These are phyloP conservation scores for Apostichopus leukothele DNA, from an alignment of 53 echinoderm and acorn worm species.

Conservation along the genomic window DNA sequence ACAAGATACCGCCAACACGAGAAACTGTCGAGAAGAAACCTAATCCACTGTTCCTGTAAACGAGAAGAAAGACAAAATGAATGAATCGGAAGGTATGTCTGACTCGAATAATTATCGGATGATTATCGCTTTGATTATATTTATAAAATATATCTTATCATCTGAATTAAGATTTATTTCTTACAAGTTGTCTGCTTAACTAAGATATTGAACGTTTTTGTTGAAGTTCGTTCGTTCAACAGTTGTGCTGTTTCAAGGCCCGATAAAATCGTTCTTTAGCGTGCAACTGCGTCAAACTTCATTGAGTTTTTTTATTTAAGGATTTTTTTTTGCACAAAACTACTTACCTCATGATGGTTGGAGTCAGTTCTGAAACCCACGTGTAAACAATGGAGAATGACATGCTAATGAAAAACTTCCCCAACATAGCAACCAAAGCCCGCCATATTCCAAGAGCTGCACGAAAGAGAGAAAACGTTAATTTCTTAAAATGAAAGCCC, in stretches of 20 bases:
- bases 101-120: no score
- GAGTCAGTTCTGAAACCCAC: background rate
- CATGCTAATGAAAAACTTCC: background rate
- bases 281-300: background rate
- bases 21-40: background rate
- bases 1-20: background rate
- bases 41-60: background rate
- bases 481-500: no score
- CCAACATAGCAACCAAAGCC: background rate
- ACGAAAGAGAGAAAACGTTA: no score
- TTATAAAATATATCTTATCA: no score
- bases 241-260: background rate
- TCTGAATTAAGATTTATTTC: no score
- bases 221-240: no score
- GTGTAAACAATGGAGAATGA: background rate
- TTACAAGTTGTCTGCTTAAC: no score
- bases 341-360: background rate
- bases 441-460: background rate
- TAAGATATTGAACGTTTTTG: no score
- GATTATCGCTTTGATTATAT: no score
- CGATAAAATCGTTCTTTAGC: background rate
- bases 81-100: no score
- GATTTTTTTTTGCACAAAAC: background rate
- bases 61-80: background rate
- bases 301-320: background rate